Evolutionary conservation across 1,140 invertebrate genomes (phyloP), one percentile per base, ranked within the genome.

Genomic region (Pseudomyrmex sp.): DNA sequence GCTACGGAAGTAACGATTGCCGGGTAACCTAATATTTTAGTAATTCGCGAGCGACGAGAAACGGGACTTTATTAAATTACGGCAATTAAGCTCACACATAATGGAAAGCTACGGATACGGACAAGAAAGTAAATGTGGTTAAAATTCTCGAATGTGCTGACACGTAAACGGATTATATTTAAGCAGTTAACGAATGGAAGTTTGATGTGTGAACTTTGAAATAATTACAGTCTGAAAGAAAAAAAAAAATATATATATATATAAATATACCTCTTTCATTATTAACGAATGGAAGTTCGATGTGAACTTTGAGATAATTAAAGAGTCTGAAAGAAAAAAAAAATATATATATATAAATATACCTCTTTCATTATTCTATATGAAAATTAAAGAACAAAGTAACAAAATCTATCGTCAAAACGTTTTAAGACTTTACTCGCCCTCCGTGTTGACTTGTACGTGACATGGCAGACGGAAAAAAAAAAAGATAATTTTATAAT

Each of bases 41-140:
- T 77, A 69, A 77, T 77, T 35, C 63, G 48, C 18, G 3, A 68
- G 35, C 13, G 15, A 13, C 12, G 23, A 12, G 35, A 18, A 69
- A 69, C 26, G 48, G 26, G 26, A 18, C 48, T 77, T 77, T 77
- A 77, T 77, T 77, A 77, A 77, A 77, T 77, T 77, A 69, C 50
- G 9, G n/a, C 68, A 69, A 77, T 77, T 69, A 77, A 15, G 13
- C 50, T 26, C 13, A n/a, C 62, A n/a, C 26, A 50, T 77, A 77
- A 77, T 77, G 50, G 63, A 77, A 69, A 69, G 35, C 35, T 77
- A 69, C 75, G 68, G 35, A 56, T 77, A 77, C 68, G 35, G 10
- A 77, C 65, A 77, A 69, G 75, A 58, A 77, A 77, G 13, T 52
- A 35, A 23, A 69, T 15, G 63, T 77, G n/a, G 52, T 26, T 52